Percentiles rank a stretch among this genome's conserved stretches.
phyloP scores from a whole-genome alignment of 2,797 vertebrate species.

The Gorsachius magnificus region DNA sequence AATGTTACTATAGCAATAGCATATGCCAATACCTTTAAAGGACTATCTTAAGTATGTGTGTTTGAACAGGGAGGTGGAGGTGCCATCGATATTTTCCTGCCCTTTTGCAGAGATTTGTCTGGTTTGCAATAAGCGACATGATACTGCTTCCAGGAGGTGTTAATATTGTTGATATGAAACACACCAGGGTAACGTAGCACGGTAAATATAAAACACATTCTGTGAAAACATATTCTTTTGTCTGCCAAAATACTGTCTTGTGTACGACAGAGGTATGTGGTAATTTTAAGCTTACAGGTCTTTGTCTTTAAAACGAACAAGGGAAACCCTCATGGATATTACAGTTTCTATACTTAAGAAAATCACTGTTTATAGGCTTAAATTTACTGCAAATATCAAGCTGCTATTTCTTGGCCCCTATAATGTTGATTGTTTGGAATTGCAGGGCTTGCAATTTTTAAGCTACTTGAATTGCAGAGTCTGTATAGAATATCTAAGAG shows the following conservation, averaged over 20 bases:
- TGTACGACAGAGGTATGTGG: neutral
- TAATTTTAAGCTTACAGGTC: neutral
- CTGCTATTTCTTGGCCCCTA: neutral
- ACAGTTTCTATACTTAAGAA: neutral
- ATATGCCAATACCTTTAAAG: neutral
- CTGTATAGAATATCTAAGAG: neutral
- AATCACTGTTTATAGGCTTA: neutral
- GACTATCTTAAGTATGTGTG: neutral
- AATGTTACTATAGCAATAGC: neutral
- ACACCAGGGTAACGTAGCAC: neutral
- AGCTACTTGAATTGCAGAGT: neutral
- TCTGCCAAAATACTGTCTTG: neutral
- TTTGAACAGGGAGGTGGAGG: neutral
- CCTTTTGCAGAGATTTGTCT: neutral
- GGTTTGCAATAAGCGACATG: neutral
- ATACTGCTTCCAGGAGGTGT: neutral
- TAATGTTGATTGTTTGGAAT: neutral
- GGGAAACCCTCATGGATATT: neutral
- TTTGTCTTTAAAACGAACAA: neutral
- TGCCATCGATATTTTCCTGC: neutral
- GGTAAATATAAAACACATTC: neutral
- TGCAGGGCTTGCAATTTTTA: neutral
- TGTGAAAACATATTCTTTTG: neutral
- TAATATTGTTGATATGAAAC: neutral
- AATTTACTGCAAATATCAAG: neutral